Evolutionary conservation across 30 jellyfish, hydroid and myxozoan genomes (phyloP).

Genomic region (Aurelia sp.): DNA sequence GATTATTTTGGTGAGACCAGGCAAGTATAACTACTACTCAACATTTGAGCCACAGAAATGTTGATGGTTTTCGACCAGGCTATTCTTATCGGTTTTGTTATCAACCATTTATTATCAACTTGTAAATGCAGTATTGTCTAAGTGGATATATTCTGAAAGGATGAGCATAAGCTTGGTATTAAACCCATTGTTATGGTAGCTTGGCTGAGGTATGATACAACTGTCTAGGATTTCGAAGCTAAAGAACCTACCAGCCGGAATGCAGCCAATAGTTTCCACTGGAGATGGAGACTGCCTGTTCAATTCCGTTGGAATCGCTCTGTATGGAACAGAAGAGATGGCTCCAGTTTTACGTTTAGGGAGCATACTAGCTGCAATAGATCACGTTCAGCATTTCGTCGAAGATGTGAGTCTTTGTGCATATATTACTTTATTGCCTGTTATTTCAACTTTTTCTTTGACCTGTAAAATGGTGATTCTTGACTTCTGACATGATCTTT

Average conservation of each 20-base stretch:
- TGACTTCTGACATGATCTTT: too few relatives aligned
- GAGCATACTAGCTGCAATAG: conserved; percentile 1
- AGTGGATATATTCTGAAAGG: background rate
- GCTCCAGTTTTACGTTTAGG: background rate
- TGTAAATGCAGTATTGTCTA: background rate
- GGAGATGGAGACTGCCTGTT: conserved; percentile 13
- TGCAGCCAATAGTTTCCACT: conserved; percentile 4
- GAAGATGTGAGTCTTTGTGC: conserved; percentile 3
- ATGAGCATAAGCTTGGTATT: background rate
- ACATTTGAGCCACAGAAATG: too few relatives aligned
- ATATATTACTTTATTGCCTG: background rate
- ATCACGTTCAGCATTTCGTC: conserved; percentile 2
- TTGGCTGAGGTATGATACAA: background rate
- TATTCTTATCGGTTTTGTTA: too few relatives aligned
- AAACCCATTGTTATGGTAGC: conserved; percentile 1
- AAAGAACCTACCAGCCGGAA: conserved; percentile 3
- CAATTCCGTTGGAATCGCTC: background rate
- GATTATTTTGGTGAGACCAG: too few relatives aligned
- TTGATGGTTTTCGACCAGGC: too few relatives aligned
- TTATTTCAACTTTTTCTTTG: background rate
- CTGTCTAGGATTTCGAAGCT: conserved; percentile 1
- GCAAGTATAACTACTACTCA: too few relatives aligned
- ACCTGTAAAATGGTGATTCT: background rate
- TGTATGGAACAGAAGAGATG: background rate
- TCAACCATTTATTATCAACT: background rate